Base-by-base conservation (phyloP, 2,888 invertebrate species). In the Sturmia bella region DNA sequence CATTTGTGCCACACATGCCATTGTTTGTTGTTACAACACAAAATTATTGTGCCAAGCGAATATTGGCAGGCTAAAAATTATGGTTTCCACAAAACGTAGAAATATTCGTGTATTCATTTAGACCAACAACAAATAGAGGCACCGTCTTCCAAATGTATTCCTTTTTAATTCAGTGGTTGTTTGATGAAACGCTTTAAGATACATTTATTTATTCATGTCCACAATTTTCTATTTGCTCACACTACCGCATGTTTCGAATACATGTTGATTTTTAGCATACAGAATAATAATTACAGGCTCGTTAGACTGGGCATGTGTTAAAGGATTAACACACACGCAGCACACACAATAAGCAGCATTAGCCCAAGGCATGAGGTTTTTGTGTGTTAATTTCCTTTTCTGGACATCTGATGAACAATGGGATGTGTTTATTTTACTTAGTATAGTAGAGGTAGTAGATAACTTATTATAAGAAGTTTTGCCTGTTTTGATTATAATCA, bases 211-310 rank as follows among this genome's bases (percentile, higher is more conserved):
- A 61, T 66, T 59, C 61, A 17, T 69, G 15, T 21, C 21, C 21
- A 32, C 37, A 27, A 1, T 17, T 11, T 39, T 43, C 19, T 24
- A 21, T 45, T 27, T 32, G 17, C n/a, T 32, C 37, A 17, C 48
- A 5, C 21, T 72, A 5, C 27, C 32, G 19, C 27, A 41, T 59
- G 11, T 50, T 32, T 2, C 39, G n/a, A 17, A 15, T 77, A 74
- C 69, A 78, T 77, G 81, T 77, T 81, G 72, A 77, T 77, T 69
- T 74, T 54, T 39, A 59, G 68, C 69, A 74, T 37, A 41, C 56
- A 74, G 39, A 32, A 82, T 77, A 64, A 78, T 74, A 82, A 82
- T 78, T 78, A 82, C 41, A 69, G 48, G 48, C 82, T 82, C 82
- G 74, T 82, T 78, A 82, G 75, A 21, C 52, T 57, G 43, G 69